Evolutionary conservation across 2,888 invertebrate species (phyloP).

Genomic region (Selenia dentaria): DNA sequence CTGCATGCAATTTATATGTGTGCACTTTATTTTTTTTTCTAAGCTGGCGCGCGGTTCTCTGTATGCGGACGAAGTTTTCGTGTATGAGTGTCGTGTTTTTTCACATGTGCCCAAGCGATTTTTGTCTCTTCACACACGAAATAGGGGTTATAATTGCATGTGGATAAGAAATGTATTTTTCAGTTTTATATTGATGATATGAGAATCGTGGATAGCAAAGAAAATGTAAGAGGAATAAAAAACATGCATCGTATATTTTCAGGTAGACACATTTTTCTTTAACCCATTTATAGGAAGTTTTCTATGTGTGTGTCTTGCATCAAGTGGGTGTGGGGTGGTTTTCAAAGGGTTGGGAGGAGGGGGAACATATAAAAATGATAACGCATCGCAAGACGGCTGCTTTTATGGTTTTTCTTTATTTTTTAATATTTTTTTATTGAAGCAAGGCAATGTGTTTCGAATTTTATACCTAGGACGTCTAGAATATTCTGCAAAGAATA

Average conservation of each 20-base stretch:
- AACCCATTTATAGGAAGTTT: constrained; percentile 79
- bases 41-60: constrained; percentile 58
- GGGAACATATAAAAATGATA: constrained; percentile 83
- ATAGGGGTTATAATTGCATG: constrained; percentile 51
- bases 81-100: constrained; percentile 76
- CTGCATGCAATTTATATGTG: constrained; percentile 83
- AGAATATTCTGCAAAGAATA: no score
- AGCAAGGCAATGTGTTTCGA: constrained; percentile 38
- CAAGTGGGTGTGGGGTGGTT: constrained; percentile 53
- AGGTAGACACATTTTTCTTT: constrained; percentile 85
- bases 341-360: constrained; percentile 52
- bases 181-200: constrained; percentile 85
- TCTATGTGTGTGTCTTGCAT: constrained; percentile 66
- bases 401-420: constrained; percentile 83
- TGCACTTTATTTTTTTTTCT: constrained; percentile 82
- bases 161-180: constrained; percentile 73
- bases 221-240: constrained; percentile 81
- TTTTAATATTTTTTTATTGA: constrained; percentile 81
- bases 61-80: constrained; percentile 62
- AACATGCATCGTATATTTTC: constrained; percentile 82
- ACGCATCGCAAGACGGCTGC: constrained; percentile 84
- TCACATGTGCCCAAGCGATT: constrained; percentile 37
- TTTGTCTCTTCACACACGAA: constrained; percentile 28
- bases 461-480: constrained; percentile 31
- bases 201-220: constrained; percentile 84